A percentile compares a stretch with the other conserved stretches of the same genome.
These are phyloP conservation scores for Brienomyrus longianalis DNA, from an alignment of 2,113 vertebrate species.

Conservation along the genomic window DNA sequence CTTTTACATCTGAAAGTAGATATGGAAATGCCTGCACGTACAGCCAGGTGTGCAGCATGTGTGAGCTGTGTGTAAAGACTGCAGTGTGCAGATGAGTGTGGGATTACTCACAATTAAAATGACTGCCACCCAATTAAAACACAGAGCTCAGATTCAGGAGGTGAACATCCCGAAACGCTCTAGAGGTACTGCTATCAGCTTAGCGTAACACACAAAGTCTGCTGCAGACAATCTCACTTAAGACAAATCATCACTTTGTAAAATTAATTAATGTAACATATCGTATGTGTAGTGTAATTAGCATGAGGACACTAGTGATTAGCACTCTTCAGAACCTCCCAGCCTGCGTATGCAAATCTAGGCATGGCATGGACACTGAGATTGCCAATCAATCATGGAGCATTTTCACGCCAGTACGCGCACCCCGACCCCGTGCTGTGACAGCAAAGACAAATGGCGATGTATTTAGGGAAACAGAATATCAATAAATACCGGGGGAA, in stretches of 20 bases:
- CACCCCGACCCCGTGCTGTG: conserved; percentile 17
- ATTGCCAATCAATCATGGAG: conserved; percentile 42
- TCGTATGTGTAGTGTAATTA: conserved; percentile 15
- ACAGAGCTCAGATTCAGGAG: not conserved
- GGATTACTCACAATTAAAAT: conserved; percentile 14
- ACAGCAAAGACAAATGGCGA: conserved; percentile 45
- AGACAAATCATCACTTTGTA: not conserved
- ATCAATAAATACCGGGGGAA: conserved; percentile 48
- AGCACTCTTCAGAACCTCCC: not conserved
- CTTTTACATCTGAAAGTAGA: not conserved
- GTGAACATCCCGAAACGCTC: not conserved
- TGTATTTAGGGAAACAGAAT: conserved; percentile 51
- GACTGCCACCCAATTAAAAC: conserved; percentile 14
- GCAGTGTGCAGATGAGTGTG: not conserved
- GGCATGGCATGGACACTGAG: conserved; percentile 30
- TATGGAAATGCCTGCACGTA: not conserved
- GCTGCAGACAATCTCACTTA: not conserved
- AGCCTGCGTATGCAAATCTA: conserved; percentile 20
- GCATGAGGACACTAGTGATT: conserved; percentile 21
- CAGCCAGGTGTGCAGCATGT: not conserved
- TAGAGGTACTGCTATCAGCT: not conserved
- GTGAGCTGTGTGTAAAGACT: not conserved
- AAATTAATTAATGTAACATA: conserved; percentile 18
- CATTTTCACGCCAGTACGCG: conserved; percentile 3
- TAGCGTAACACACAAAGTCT: not conserved